Evolutionary conservation across 2,888 invertebrate genomes (phyloP).

Genomic region (Actias luna): DNA sequence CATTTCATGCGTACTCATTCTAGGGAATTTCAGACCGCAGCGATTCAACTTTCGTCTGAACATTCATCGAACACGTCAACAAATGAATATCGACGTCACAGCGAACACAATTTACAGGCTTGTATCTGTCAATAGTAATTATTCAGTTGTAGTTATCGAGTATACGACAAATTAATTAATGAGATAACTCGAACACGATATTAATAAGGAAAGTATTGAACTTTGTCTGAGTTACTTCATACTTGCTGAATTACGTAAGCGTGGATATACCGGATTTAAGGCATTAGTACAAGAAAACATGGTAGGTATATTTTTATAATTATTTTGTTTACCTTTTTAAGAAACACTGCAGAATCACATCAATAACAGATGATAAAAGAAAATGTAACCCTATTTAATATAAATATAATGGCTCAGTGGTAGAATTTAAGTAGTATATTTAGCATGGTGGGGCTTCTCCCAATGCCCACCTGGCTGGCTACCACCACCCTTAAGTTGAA

Average conservation of each 20-base stretch:
- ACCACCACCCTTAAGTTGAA: no score
- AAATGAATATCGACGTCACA: neutral
- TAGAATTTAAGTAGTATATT: no score
- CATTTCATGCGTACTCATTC: neutral
- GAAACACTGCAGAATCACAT: no score
- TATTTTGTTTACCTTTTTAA: no score
- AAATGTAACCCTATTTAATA: no score
- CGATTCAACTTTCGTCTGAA: neutral
- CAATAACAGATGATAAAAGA: no score
- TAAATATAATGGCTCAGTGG: no score
- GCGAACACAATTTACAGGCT: neutral
- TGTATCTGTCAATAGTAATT: neutral
- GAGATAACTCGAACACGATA: neutral
- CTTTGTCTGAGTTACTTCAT: neutral
- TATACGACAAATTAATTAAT: neutral
- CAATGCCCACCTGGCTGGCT: no score
- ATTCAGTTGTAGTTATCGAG: neutral
- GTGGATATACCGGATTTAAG: neutral
- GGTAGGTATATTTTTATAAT: neutral
- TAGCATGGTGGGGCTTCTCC: no score
- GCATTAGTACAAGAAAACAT: no score
- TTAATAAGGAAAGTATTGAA: neutral
- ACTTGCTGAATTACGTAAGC: neutral
- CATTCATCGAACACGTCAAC: neutral
- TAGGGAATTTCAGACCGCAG: neutral